Evolutionary conservation across 2,113 vertebrate species (phyloP).

Genomic region (Excalfactoria chinensis): DNA sequence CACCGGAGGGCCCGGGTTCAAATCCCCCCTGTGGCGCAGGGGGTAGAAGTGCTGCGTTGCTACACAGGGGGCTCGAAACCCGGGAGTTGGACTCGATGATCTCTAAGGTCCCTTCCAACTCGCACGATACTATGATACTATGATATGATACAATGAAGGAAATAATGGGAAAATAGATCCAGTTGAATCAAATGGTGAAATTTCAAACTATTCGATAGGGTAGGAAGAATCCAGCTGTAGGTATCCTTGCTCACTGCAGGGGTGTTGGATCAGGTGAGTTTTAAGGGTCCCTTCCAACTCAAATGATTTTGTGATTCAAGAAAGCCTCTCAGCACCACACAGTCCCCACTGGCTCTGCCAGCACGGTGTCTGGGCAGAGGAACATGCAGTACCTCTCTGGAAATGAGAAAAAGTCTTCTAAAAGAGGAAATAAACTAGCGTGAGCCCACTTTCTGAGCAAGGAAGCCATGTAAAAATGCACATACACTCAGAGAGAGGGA

Average conservation of each 20-base stretch:
- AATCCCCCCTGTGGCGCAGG: too few relatives aligned
- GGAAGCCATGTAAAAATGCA: slow-evolving; percentile 5
- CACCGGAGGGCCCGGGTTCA: too few relatives aligned
- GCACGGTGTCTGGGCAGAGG: neutral
- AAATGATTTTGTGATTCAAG: too few relatives aligned
- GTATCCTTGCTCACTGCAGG: too few relatives aligned
- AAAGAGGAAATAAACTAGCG: neutral
- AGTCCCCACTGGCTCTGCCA: neutral
- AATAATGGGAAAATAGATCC: neutral
- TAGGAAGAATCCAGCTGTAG: neutral
- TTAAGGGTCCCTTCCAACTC: too few relatives aligned
- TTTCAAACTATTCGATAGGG: neutral
- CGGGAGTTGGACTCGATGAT: too few relatives aligned
- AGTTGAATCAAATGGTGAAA: neutral
- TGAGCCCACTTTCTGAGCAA: neutral
- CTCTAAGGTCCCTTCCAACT: too few relatives aligned
- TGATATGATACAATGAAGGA: too few relatives aligned
- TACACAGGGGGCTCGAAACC: too few relatives aligned
- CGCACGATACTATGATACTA: too few relatives aligned
- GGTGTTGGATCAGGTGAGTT: too few relatives aligned
- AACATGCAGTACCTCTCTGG: neutral
- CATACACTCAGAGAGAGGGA: neutral
- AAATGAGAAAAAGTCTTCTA: neutral
- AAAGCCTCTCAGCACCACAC: neutral
- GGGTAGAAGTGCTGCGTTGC: too few relatives aligned